phyloP scores from a whole-genome alignment of 2,797 vertebrate genomes.

The Neosalanx taihuensis region DNA sequence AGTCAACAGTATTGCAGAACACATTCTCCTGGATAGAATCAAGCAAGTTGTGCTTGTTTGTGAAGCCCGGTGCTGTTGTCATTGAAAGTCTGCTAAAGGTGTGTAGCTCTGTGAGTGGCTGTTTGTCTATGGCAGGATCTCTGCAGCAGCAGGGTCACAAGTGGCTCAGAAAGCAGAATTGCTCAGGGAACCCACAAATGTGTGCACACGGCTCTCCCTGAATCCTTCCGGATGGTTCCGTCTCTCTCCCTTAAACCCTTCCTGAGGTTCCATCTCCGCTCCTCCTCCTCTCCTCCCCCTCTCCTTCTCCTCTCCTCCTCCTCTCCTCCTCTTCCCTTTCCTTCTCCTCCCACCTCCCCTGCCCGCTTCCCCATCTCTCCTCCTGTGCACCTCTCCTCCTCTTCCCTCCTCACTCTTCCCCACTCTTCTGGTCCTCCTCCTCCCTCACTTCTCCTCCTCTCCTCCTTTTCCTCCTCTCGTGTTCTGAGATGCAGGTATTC shows the following conservation, averaged over 20 bases:
- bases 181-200: background rate
- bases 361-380: too few relatives aligned
- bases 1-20: slow-evolving; percentile 11
- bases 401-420: background rate
- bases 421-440: too few relatives aligned
- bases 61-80: background rate
- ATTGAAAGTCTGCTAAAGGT: too few relatives aligned
- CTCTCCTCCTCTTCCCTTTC: background rate
- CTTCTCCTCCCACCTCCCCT: too few relatives aligned
- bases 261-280: slow-evolving; percentile 10
- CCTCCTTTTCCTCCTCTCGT: slow-evolving; percentile 4
- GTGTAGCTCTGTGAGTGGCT: too few relatives aligned
- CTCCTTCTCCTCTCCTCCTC: slow-evolving; percentile 1
- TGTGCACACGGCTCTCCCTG: too few relatives aligned
- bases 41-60: background rate
- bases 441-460: too few relatives aligned
- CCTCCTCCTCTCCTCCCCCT: background rate
- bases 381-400: too few relatives aligned
- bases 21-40: background rate
- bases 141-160: too few relatives aligned
- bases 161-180: too few relatives aligned
- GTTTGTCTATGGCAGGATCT: too few relatives aligned
- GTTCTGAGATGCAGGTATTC: slow-evolving; percentile 33
- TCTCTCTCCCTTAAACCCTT: background rate
- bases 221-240: too few relatives aligned